These are phyloP conservation scores for Trichoplusia ni DNA, from an alignment of 1,140 invertebrate species.

Conservation along the genomic window DNA sequence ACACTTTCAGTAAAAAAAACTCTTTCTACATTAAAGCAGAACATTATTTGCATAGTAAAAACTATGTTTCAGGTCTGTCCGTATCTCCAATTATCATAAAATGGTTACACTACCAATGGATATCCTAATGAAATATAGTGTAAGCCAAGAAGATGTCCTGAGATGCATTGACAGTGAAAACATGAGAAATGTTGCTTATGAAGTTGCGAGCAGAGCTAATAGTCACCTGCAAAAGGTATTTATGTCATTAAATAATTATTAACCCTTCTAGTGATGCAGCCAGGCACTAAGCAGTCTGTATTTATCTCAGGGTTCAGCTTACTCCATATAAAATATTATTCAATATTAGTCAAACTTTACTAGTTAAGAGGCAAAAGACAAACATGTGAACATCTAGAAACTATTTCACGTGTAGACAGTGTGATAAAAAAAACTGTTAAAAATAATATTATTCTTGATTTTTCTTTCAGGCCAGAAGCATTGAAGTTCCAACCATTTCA, in stretches of 20 bases:
- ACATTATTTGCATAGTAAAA: too few relatives aligned
- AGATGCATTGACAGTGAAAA: conserved; percentile 83
- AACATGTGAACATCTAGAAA: too few relatives aligned
- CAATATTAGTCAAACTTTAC: too few relatives aligned
- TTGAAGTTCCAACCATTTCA: conserved; percentile 84
- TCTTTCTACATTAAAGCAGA: too few relatives aligned
- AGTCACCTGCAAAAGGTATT: conserved; percentile 90
- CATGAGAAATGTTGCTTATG: conserved; percentile 89
- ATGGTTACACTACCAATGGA: conserved; percentile 88
- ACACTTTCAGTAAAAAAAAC: too few relatives aligned
- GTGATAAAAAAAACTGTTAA: neutral
- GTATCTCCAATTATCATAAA: conserved; percentile 83
- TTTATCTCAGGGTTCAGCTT: too few relatives aligned
- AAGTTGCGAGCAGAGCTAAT: conserved; percentile 90
- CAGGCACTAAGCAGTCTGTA: too few relatives aligned
- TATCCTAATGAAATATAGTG: conserved; percentile 87
- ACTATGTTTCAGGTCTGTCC: conserved; percentile 84
- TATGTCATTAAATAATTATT: neutral
- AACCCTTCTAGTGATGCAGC: too few relatives aligned
- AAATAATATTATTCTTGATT: conserved; percentile 38
- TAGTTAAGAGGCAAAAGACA: too few relatives aligned
- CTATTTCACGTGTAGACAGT: too few relatives aligned
- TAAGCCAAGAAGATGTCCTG: conserved; percentile 90
- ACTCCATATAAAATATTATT: too few relatives aligned
- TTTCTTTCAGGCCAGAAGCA: conserved; percentile 84